phyloP scores from a whole-genome alignment of 2,113 vertebrate species.

The human (Homo sapiens) region GRCh38 chrX:15070501-15071000 shows the following conservation, averaged over 20 bases:
- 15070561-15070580: conserved; percentile 63
- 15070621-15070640: conserved; percentile 64
- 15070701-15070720: conserved; percentile 17
- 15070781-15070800: neutral
- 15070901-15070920: neutral
- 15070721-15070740: conserved; percentile 28
- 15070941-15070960: neutral
- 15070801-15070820: neutral
- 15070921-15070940: neutral
- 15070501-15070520: conserved; percentile 67
- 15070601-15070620: conserved; percentile 47
- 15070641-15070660: conserved; percentile 53
- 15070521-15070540: conserved; percentile 62
- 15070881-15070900: neutral
- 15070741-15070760: conserved; percentile 8
- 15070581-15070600: conserved; percentile 36
- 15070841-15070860: neutral
- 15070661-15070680: conserved; percentile 17
- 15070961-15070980: neutral
- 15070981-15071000: neutral
- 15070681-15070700: conserved; percentile 35
- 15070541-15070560: conserved; percentile 66
- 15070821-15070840: neutral
- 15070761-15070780: neutral
- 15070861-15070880: neutral